These are phyloP conservation scores for Neosalanx taihuensis DNA, from an alignment of 2,797 vertebrate species.

Conservation along the genomic window DNA sequence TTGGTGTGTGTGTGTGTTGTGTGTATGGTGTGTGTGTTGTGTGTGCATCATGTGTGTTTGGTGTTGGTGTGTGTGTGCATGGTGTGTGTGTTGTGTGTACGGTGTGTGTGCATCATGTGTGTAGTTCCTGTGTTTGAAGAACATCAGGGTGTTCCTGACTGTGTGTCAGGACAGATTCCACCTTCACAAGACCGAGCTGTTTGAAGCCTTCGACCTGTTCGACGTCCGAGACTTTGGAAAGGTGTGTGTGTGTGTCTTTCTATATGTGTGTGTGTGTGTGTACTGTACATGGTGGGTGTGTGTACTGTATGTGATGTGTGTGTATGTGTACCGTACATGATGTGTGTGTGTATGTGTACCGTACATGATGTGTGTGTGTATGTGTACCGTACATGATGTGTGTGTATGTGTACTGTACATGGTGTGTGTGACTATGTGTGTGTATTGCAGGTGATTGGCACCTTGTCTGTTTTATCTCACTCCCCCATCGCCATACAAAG, in stretches of 20 bases:
- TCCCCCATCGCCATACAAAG: slow-evolving; percentile 71
- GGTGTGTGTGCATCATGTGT: slow-evolving; percentile 15
- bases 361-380: neutral
- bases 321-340: slow-evolving; percentile 70
- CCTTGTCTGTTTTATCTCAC: slow-evolving; percentile 83
- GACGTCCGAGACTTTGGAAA: slow-evolving; percentile 90
- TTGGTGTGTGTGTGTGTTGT: neutral
- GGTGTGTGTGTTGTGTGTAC: slow-evolving; percentile 2
- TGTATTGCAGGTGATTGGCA: slow-evolving; percentile 79
- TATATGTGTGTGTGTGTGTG: slow-evolving; percentile 13
- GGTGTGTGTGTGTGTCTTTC: slow-evolving; percentile 50
- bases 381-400: slow-evolving; percentile 1
- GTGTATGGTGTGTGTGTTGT: neutral
- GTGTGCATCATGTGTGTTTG: neutral
- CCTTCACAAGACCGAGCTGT: slow-evolving; percentile 83
- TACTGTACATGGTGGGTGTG: neutral
- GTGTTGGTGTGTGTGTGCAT: slow-evolving; percentile 16
- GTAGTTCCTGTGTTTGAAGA: slow-evolving; percentile 91
- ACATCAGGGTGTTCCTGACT: slow-evolving; percentile 84
- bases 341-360: slow-evolving; percentile 35
- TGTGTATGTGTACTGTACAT: slow-evolving; percentile 2
- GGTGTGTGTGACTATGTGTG: neutral
- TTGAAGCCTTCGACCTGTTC: slow-evolving; percentile 89
- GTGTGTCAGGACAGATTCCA: slow-evolving; percentile 81
- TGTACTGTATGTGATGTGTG: neutral